Conservation (phyloP, 2,888 invertebrate species). For the Ophion ventricosus region DNA sequence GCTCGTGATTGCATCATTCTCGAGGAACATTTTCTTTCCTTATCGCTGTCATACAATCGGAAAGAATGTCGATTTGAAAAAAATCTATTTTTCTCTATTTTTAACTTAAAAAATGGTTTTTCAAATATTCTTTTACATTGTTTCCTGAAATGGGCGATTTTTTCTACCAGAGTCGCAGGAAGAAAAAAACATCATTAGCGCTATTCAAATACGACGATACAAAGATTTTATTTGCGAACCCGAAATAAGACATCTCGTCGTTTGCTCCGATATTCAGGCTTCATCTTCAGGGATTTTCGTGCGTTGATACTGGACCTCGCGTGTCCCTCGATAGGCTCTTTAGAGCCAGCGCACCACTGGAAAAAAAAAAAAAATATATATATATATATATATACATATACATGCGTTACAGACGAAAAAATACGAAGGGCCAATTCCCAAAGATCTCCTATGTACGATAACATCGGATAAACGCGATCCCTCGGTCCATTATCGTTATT, state of each 20-base stretch:
- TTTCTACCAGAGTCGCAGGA: not conserved
- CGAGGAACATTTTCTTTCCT: not conserved
- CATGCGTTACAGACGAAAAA: not conserved
- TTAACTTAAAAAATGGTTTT: too few species aligned
- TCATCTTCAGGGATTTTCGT: constrained; percentile 16
- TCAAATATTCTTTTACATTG: not conserved
- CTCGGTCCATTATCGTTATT: constrained; percentile 1
- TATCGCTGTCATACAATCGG: too few species aligned
- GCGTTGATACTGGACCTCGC: not conserved
- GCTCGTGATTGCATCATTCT: constrained; percentile 23
- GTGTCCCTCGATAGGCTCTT: not conserved
- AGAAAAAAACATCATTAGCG: not conserved
- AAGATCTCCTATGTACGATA: not conserved
- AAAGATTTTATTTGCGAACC: not conserved
- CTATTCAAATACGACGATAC: not conserved
- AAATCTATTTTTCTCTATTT: too few species aligned
- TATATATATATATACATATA: not conserved
- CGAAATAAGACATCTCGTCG: not conserved
- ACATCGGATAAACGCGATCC: not conserved
- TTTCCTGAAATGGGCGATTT: not conserved
- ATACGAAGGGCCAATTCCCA: not conserved
- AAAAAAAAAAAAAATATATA: too few species aligned
- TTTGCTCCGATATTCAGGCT: not conserved
- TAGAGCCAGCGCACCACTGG: not conserved
- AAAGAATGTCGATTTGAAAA: too few species aligned